Base-by-base conservation (phyloP, 2,797 vertebrate genomes). In the Poeciliopsis turneri region DNA sequence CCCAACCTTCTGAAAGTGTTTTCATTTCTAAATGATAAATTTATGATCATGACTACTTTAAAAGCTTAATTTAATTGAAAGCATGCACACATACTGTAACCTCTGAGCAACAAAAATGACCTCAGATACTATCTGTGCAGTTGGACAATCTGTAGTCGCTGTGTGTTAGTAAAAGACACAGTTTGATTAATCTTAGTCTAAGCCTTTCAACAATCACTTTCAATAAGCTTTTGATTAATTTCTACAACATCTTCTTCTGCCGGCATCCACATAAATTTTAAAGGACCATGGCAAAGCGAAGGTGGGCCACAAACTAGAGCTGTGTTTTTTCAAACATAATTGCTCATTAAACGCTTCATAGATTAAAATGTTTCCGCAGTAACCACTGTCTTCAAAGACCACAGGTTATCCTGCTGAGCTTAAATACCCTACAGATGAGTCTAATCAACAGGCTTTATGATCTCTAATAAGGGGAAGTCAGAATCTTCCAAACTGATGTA, bases 1-100 rank as follows among this genome's bases (percentile, higher is more conserved):
- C 75, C 53, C 55, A 79, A 75, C 74, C 69, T 53, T 87, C 76
- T 78, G 83, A 85, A 78, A 57, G 72, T 87, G 55, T 51, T 45
- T 55, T 64, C 59, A 41, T 28, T 45, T 28, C 41, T 46, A 16
- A 18, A 45, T 46, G 41, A 70, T 43, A 70, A 70, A 28, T 25
- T 28, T 71, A 28, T 11, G 4, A 68, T 41, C 20, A 49, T 51
- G 46, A 33, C 41, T 69, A 25, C 9, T 41, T 68, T 41, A 5
- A 9, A 10, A 39, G 13, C 16, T 41, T 64, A 33, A 53, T 72
- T 30, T 76, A 70, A 74, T 77, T 64, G 33, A 80, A 49, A 43
- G 43, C 7, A 15, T 47, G 53, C 18, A 75, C 33, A 12, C 51
- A 41, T 12, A 25, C 13, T 74, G 49, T 10, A 74, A 12, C 20